Evolutionary conservation across 2,888 invertebrate genomes (phyloP), one percentile per base, ranked within the genome.

Genomic region (Andricus quercusramuli): DNA sequence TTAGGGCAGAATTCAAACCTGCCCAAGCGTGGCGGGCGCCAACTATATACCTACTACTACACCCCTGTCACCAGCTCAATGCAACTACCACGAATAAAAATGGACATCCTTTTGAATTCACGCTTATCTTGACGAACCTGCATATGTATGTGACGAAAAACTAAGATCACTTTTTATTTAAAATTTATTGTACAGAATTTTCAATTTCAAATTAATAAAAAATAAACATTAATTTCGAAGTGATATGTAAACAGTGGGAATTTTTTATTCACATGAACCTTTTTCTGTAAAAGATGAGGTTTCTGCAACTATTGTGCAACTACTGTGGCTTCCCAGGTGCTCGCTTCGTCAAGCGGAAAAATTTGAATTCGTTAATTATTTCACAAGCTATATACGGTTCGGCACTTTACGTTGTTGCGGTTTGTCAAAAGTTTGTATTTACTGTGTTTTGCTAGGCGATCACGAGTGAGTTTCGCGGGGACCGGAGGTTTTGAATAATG

Each of bases 401-500:
- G 81, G 83, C 86, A 85, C 84, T 86, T 85, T 81, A 80, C 83
- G 83, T 32, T 32, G 67, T 20, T 77, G 62, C 83, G 85, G 86
- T 88, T 90, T 89, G 89, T 90, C 89, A 91, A 92, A 91, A 92
- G 90, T 92, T 92, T 88, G 87, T 86, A 85, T 86, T 86, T 84
- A 86, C 80, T 83, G 85, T 89, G 89, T 91, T 91, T 91, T 90
- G 90, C 89, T 88, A 85, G 81, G 84, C 80, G 83, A 85, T 81
- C 83, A 86, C 86, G 82, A 84, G 83, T 83, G 90, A 90, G 90
- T 90, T 90, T 88, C 88, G 87, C 88, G 88, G 85, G 89, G 86
- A 89, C 86, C 85, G 89, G 86, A 88, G 86, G 89, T 88, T 91
- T 89, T 90, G 91, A 91, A 92, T 92, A 92, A 92, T 92, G 91